Base-by-base conservation (phyloP, 1,140 invertebrate species). In the Ostrea edulis region DNA sequence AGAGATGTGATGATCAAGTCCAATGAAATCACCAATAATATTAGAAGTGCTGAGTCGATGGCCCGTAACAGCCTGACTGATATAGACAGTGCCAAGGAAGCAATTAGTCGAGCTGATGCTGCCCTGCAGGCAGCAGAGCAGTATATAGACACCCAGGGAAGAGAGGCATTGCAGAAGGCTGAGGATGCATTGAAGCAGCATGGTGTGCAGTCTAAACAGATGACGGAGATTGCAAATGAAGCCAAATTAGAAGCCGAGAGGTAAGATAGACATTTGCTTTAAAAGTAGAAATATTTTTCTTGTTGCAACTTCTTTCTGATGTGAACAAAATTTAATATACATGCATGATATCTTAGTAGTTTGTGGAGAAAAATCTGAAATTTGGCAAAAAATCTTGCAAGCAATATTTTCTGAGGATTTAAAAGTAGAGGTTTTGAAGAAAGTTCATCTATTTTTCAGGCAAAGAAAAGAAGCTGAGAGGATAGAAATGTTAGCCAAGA, bases 191-290 rank as follows among this genome's bases (percentile, higher is more conserved):
- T 98, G 0, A 96, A 97, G 71, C 96, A 98, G 94, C 98, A 98
- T 94, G 98, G 98, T 8, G 97, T 98, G 90, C 97, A 98, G 93
- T 98, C 97, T 22, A 96, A 97, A 35, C 97, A 97, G 91, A 99
- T 99, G 97, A 98, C 98, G 0, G 96, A 97, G 20, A 97, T 99
- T 77, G 98, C 98, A 0, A 96, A 97, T 87, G 97, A 98, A 93
- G 98, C 98, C 5, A 96, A 98, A 68, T 11, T 52, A 55, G 52
- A 85, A 44, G 81, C 85, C n/a, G 87, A 91, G 68, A 77, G 68
- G 68, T 77, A 35, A 77, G 8, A 51, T 52, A 14, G 17, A 82
- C 17, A 82, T 82, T 52, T 14, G 44, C 35, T 44, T 44, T 44
- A 44, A 44, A 44, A 44, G 35, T 44, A 44, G 35, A 44, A 44